Percentiles rank a stretch among this genome's conserved stretches.
Evolutionary conservation across 1,140 invertebrate genomes (phyloP).

Genomic region (Carcinoscorpius rotundicauda): DNA sequence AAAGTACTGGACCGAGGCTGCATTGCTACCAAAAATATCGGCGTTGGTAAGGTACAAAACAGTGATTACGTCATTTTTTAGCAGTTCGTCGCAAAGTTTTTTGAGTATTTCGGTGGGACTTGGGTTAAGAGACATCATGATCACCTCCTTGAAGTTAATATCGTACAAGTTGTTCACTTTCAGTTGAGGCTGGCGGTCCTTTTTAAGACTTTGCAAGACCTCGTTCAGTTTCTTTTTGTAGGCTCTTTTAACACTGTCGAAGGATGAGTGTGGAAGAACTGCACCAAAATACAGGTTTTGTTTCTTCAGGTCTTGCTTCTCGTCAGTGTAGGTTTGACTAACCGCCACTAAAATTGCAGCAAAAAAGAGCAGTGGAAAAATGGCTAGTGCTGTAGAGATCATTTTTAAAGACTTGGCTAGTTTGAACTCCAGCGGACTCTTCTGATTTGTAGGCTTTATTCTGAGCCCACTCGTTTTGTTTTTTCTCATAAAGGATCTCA

Average conservation of each 20-base stretch:
- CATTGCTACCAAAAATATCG: conserved; percentile 71
- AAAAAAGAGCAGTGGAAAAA: too few species aligned
- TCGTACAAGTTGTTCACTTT: conserved; percentile 48
- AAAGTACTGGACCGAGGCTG: conserved; percentile 85
- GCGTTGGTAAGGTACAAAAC: conserved; percentile 90
- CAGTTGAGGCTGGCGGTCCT: conserved; percentile 40
- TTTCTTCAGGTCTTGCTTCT: too few species aligned
- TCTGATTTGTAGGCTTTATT: too few species aligned
- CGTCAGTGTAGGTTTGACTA: too few species aligned
- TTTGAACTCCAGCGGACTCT: too few species aligned
- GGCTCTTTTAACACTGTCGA: conserved; percentile 46
- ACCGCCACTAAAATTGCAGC: too few species aligned
- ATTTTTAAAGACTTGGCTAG: too few species aligned
- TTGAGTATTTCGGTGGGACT: conserved; percentile 50
- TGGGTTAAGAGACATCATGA: conserved; percentile 52
- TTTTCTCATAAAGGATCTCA: too few species aligned
- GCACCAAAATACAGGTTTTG: conserved; percentile 37
- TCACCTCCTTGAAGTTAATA: conserved; percentile 47
- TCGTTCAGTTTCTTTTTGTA: conserved; percentile 52
- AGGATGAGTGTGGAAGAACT: conserved; percentile 58
- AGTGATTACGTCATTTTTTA: conserved; percentile 73
- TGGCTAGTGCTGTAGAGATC: too few species aligned
- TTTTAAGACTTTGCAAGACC: conserved; percentile 45
- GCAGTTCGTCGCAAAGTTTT: conserved; percentile 75
- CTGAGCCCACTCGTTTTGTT: too few species aligned